phyloP scores from a whole-genome alignment of 1,140 invertebrate species.

The Penaeus indicus region DNA sequence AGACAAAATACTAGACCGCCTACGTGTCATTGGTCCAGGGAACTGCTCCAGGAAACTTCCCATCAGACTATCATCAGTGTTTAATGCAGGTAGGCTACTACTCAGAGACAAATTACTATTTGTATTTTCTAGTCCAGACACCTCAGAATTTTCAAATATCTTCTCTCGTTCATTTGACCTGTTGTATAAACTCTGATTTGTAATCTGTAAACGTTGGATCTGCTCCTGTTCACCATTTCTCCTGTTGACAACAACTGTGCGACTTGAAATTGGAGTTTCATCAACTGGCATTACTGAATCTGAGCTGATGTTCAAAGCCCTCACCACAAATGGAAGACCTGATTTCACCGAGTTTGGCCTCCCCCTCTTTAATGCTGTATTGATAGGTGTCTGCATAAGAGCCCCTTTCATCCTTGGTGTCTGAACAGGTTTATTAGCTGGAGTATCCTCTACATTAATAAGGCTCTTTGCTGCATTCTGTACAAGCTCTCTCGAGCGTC shows the following conservation, averaged over 20 bases:
- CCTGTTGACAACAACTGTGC: not conserved
- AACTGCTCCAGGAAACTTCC: conserved; percentile 52
- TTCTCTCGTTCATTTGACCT: not conserved
- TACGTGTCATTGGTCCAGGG: conserved; percentile 52
- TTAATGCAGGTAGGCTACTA: no score
- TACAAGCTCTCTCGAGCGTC: conserved; percentile 76
- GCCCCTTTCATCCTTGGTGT: conserved; percentile 62
- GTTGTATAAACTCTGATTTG: no score
- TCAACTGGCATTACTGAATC: conserved; percentile 6
- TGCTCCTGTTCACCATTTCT: not conserved
- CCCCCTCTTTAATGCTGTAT: conserved; percentile 52
- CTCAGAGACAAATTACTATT: not conserved
- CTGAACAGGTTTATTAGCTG: not conserved
- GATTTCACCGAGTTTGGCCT: conserved; percentile 65
- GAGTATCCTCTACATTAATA: conserved; percentile 32
- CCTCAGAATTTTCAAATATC: not conserved
- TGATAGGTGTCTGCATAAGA: conserved; percentile 56
- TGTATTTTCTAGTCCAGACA: not conserved
- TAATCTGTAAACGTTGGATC: no score
- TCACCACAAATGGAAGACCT: conserved; percentile 61
- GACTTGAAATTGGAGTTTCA: not conserved
- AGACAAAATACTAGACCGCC: conserved; percentile 41
- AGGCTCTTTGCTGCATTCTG: conserved; percentile 51
- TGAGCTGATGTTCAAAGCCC: not conserved
- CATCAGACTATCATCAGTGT: conserved; percentile 29